These are phyloP conservation scores for Lycocerus yunnanus DNA, from an alignment of 2,888 invertebrate genomes.

Conservation along the genomic window DNA sequence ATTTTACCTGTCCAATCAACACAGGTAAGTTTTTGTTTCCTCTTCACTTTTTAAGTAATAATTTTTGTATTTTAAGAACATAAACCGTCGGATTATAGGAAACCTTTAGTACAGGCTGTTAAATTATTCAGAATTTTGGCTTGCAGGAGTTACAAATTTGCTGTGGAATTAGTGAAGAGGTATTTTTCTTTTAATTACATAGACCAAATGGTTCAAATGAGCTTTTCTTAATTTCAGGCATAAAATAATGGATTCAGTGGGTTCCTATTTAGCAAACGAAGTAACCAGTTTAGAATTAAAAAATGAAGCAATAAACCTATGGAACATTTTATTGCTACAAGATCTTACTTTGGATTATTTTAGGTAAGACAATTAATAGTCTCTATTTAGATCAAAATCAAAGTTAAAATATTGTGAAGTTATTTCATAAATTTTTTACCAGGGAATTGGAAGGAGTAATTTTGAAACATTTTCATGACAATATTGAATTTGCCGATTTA, in stretches of 20 bases:
- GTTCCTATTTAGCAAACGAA: conserved; percentile 62
- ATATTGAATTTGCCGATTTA: conserved; percentile 62
- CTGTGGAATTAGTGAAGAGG: conserved; percentile 59
- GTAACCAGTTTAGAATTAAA: conserved; percentile 62
- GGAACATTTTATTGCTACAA: conserved; percentile 62
- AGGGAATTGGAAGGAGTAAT: conserved; percentile 61
- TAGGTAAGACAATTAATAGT: conserved; percentile 43
- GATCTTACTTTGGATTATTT: conserved; percentile 58
- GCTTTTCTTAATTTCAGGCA: conserved; percentile 48
- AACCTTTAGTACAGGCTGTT: conserved; percentile 71
- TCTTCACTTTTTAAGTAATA: background rate
- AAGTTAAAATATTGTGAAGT: too few species aligned
- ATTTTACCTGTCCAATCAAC: conserved; percentile 61
- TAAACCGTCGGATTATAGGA: conserved; percentile 60
- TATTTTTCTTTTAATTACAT: conserved; percentile 42
- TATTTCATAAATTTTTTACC: too few species aligned
- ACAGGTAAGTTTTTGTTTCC: background rate
- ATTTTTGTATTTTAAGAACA: conserved; percentile 22
- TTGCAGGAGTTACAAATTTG: conserved; percentile 63
- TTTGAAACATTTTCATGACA: conserved; percentile 62
- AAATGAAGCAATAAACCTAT: conserved; percentile 65
- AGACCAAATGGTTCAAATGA: conserved; percentile 39
- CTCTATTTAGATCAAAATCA: too few species aligned
- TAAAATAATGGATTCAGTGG: conserved; percentile 60
- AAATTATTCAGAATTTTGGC: conserved; percentile 75